Base-by-base conservation (phyloP, 2,888 invertebrate genomes). In the Diarsia dahlii region DNA sequence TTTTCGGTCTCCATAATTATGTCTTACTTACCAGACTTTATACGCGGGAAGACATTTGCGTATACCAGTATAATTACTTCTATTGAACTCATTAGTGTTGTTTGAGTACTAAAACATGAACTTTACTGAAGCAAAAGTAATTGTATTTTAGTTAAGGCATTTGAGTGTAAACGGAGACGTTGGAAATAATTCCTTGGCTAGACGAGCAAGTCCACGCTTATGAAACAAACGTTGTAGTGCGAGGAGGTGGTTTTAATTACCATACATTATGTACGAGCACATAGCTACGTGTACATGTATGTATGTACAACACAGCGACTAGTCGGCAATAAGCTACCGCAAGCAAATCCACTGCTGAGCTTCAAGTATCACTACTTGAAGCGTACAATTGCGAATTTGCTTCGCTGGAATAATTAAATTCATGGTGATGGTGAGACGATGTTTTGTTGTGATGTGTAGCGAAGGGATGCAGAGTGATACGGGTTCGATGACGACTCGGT, bases 391-490 rank as follows among this genome's bases (percentile, higher is more conserved):
- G 18, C 1, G 28, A 58, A 58, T 28, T 58, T 34, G 18, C 28
- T 58, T 58, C 58, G 28, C 28, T 76, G 82, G 71, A 81, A 87
- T 89, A 87, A 89, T 88, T 82, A 78, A 77, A 80, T 71, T 74
- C 73, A 65, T 69, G 71, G 13, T 45, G 46, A n/a, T 54, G 28
- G 45, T 18, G 20, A 34, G 18, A 45, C 45, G 8, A 63, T 63
- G 45, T 62, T 9, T 50, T n/a, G 68, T 4, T 4, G 50, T 50
- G 52, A 13, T 13, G 23, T 46, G 63, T n/a, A 13, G 60, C 39
- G 12, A 8, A n/a, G 54, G 9, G n/a, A n/a, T 28, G 68, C 12
- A 9, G 18, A 13, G 63, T 63, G 63, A 3, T n/a, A 39, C 63
- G 45, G 45, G 45, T 45, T 63, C n/a, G 64, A 48, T n/a, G 52